Percentiles rank a stretch among this genome's conserved stretches.
These are phyloP conservation scores for Epicauta chinensis DNA, from an alignment of 1,140 invertebrate genomes.

Conservation along the genomic window DNA sequence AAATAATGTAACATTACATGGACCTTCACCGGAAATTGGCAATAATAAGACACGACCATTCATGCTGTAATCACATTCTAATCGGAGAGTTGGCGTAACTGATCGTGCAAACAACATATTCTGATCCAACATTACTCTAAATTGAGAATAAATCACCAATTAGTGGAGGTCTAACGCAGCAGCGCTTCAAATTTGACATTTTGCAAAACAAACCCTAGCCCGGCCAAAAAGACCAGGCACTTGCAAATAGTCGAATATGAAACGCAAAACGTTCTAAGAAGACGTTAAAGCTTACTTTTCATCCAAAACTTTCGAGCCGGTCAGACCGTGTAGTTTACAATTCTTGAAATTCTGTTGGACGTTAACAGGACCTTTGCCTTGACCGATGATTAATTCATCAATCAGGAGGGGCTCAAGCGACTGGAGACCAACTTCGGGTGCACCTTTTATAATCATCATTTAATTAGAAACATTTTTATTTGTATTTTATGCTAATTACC, in stretches of 20 bases:
- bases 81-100: slow-evolving; percentile 34
- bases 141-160: slow-evolving; percentile 11
- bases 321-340: slow-evolving; percentile 52
- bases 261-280: too few relatives aligned
- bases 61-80: slow-evolving; percentile 46
- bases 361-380: slow-evolving; percentile 48
- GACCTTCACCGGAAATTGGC: slow-evolving; percentile 50
- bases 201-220: too few relatives aligned
- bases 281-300: slow-evolving; percentile 2
- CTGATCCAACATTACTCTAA: slow-evolving; percentile 35
- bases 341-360: slow-evolving; percentile 54
- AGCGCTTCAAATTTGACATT: too few relatives aligned
- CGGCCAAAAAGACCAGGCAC: too few relatives aligned
- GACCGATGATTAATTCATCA: slow-evolving; percentile 50
- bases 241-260: too few relatives aligned
- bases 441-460: slow-evolving; percentile 31
- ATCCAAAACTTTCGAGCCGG: slow-evolving; percentile 21
- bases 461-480: not conserved
- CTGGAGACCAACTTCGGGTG: slow-evolving; percentile 44
- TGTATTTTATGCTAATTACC: slow-evolving; percentile 16
- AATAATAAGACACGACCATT: slow-evolving; percentile 49
- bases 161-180: not conserved
- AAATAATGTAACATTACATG: slow-evolving; percentile 43
- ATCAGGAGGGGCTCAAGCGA: slow-evolving; percentile 52
- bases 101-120: slow-evolving; percentile 34